Conservation (phyloP, 2,888 invertebrate genomes). For the Limnephilus marmoratus region DNA sequence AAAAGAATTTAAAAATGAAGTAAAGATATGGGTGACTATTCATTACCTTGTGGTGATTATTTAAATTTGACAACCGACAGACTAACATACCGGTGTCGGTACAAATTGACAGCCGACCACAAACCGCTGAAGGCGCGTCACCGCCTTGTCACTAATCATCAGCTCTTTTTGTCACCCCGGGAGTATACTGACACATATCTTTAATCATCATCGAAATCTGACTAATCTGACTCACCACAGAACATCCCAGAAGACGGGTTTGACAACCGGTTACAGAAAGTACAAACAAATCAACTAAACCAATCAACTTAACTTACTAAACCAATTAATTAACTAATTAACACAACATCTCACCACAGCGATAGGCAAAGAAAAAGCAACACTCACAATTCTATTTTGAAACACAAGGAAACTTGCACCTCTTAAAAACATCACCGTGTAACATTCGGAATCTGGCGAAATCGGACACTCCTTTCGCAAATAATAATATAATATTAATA, state of each 20-base stretch:
- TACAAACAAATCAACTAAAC: no score
- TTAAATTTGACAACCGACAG: neutral
- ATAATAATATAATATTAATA: no score
- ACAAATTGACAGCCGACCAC: neutral
- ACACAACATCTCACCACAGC: no score
- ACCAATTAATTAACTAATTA: no score
- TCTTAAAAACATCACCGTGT: no score
- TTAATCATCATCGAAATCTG: neutral
- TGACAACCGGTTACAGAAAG: neutral
- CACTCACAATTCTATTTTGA: no score
- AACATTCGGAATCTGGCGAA: no score
- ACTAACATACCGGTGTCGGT: neutral
- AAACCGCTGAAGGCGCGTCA: neutral
- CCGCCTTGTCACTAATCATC: neutral
- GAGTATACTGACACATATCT: neutral
- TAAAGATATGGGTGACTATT: neutral
- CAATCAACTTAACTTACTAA: no score
- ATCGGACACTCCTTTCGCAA: no score
- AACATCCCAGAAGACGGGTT: neutral
- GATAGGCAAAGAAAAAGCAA: no score
- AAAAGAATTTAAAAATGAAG: neutral
- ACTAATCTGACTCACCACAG: neutral
- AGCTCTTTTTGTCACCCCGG: neutral
- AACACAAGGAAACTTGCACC: no score
- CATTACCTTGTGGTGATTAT: neutral